These are phyloP conservation scores for Apamea sordens DNA, from an alignment of 2,888 invertebrate species.

Conservation along the genomic window DNA sequence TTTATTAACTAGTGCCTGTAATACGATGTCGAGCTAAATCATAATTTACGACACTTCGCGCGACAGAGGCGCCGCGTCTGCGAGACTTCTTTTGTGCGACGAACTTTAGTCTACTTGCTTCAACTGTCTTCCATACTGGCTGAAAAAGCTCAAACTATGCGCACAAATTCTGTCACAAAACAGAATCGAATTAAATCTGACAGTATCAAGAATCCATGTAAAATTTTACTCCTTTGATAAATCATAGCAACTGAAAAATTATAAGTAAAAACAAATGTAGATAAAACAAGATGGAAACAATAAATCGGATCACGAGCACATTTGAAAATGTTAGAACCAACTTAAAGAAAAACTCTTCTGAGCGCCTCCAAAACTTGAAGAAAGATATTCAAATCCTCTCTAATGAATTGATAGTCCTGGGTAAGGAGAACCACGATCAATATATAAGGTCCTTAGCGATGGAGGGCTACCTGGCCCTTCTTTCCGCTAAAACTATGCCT, in stretches of 20 bases:
- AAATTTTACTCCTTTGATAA: slow-evolving; percentile 42
- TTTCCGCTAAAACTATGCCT: slow-evolving; percentile 83
- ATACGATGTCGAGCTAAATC: not conserved
- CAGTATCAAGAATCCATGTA: slow-evolving; percentile 43
- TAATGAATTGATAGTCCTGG: slow-evolving; percentile 79
- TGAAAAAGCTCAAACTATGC: not conserved
- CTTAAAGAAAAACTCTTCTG: slow-evolving; percentile 80
- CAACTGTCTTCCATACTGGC: slow-evolving; percentile 27
- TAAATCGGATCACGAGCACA: slow-evolving; percentile 78
- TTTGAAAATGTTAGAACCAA: slow-evolving; percentile 80
- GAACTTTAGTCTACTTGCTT: slow-evolving; percentile 16
- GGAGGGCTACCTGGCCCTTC: slow-evolving; percentile 84
- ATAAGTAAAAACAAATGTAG: slow-evolving; percentile 39
- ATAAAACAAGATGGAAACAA: slow-evolving; percentile 77
- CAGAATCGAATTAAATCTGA: slow-evolving; percentile 55
- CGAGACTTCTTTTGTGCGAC: not conserved
- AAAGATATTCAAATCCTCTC: slow-evolving; percentile 80
- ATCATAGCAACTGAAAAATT: slow-evolving; percentile 41
- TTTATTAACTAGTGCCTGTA: too few species aligned
- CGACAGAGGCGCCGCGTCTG: not conserved
- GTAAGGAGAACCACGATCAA: slow-evolving; percentile 82
- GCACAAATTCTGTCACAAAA: slow-evolving; percentile 29
- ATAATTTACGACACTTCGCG: not conserved
- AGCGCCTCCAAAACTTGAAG: slow-evolving; percentile 78
- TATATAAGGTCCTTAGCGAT: slow-evolving; percentile 83